phyloP scores from a whole-genome alignment of 2,888 invertebrate species.

The Oegoconia quadripuncta region DNA sequence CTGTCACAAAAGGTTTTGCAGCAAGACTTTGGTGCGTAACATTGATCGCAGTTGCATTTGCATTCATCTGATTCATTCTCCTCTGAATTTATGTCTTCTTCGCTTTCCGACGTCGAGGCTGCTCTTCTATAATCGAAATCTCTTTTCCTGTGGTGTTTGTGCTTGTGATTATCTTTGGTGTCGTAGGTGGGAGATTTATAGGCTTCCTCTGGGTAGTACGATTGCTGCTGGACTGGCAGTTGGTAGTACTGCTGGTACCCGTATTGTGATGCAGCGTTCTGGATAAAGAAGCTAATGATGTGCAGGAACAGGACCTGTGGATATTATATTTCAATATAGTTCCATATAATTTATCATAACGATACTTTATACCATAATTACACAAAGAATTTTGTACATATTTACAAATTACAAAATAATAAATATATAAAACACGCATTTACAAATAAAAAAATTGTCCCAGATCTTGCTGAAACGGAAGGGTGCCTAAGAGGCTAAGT shows the following conservation, averaged over 20 bases:
- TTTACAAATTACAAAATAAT: no score
- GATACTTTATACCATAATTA: no score
- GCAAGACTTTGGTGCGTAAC: slow-evolving; percentile 26
- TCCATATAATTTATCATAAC: no score
- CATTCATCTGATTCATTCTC: slow-evolving; percentile 21
- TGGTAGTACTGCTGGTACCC: slow-evolving; percentile 6
- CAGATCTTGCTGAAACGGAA: no score
- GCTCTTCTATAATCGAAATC: neutral
- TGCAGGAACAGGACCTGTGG: slow-evolving; percentile 2
- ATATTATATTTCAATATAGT: no score
- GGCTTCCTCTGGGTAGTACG: slow-evolving; percentile 1
- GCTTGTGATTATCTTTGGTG: neutral
- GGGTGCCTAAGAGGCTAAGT: no score
- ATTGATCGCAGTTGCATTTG: slow-evolving; percentile 34
- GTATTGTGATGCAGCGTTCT: slow-evolving; percentile 5
- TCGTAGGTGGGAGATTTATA: neutral
- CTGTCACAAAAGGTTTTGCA: slow-evolving; percentile 30
- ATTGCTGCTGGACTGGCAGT: neutral
- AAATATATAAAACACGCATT: no score
- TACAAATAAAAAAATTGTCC: no score
- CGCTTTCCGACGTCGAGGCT: neutral
- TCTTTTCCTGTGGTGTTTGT: neutral
- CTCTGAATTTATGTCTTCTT: neutral
- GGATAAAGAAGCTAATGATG: neutral
- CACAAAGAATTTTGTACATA: no score